phyloP scores from a whole-genome alignment of 1,140 invertebrate species.

The Zaprionus ornatus region DNA sequence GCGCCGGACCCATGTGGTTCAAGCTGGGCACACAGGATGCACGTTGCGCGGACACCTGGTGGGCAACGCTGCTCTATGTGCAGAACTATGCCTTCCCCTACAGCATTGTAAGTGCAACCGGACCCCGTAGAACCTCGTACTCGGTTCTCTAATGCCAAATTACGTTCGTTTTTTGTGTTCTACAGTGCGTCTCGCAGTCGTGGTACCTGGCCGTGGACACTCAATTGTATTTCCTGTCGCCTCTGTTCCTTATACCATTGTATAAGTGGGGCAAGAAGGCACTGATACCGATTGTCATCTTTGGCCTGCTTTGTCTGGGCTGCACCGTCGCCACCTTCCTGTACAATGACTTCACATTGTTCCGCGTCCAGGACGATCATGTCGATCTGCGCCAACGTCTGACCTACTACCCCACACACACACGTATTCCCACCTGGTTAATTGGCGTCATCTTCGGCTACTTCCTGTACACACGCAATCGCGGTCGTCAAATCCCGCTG shows the following conservation, averaged over 20 bases:
- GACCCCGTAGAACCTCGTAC: too few relatives aligned
- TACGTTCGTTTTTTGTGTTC: neutral
- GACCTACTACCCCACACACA: conserved; percentile 83
- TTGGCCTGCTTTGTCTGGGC: conserved; percentile 85
- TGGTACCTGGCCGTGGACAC: conserved; percentile 96
- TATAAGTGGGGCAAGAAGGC: conserved; percentile 88
- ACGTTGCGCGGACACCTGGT: conserved; percentile 90
- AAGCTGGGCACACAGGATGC: conserved; percentile 86
- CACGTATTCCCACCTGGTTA: conserved; percentile 85
- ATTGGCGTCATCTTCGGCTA: conserved; percentile 86
- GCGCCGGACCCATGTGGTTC: conserved; percentile 86
- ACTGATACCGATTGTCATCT: conserved; percentile 85
- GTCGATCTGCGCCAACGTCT: conserved; percentile 81
- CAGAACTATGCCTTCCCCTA: conserved; percentile 89
- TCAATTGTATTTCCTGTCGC: conserved; percentile 92
- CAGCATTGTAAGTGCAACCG: conserved; percentile 64
- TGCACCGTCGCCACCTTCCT: conserved; percentile 88
- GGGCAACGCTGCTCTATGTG: conserved; percentile 93
- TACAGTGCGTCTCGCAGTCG: conserved; percentile 94
- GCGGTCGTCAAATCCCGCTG: conserved; percentile 72
- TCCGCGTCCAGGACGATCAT: conserved; percentile 76
- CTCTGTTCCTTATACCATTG: conserved; percentile 89
- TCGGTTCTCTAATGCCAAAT: neutral
- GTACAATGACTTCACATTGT: conserved; percentile 85
- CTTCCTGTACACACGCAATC: conserved; percentile 79